phyloP scores from a whole-genome alignment of 2,113 vertebrate species.

The Glareola pratincola region DNA sequence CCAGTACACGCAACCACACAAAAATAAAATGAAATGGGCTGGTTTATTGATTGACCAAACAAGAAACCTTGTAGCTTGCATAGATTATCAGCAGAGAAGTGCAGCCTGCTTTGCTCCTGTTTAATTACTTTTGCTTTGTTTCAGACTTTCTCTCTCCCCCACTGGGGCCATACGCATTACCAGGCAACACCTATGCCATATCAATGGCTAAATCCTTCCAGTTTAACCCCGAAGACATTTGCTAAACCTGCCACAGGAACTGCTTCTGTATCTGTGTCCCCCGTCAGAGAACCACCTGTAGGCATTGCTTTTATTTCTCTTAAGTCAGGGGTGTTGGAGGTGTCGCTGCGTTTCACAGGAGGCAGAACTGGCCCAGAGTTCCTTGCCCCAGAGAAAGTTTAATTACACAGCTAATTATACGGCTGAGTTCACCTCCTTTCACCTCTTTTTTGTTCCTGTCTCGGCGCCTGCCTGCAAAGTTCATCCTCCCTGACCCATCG shows the following conservation, averaged over 20 bases:
- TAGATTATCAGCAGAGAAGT: slow-evolving; percentile 34
- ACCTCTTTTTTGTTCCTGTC: neutral
- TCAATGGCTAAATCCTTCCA: neutral
- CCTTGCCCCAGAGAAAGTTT: neutral
- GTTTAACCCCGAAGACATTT: neutral
- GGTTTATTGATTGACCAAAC: slow-evolving; percentile 52
- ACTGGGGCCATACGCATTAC: neutral
- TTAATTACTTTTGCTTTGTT: slow-evolving; percentile 52
- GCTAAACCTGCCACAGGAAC: neutral
- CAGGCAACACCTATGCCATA: neutral
- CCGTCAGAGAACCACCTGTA: rapidly evolving
- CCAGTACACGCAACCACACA: neutral
- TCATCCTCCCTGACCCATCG: neutral
- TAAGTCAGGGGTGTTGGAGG: neutral
- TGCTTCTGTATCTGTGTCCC: neutral
- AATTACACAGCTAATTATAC: neutral
- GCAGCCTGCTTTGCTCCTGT: neutral
- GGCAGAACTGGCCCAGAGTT: neutral
- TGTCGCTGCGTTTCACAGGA: neutral
- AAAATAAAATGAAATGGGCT: slow-evolving; percentile 28
- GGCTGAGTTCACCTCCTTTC: neutral
- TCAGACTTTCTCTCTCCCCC: neutral
- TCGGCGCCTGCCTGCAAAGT: neutral
- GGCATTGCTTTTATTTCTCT: neutral
- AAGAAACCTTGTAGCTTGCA: slow-evolving; percentile 14